Percentiles rank a stretch among this genome's conserved stretches.
Evolutionary conservation across 2,888 invertebrate genomes (phyloP).

Genomic region (Scotopteryx bipunctaria): DNA sequence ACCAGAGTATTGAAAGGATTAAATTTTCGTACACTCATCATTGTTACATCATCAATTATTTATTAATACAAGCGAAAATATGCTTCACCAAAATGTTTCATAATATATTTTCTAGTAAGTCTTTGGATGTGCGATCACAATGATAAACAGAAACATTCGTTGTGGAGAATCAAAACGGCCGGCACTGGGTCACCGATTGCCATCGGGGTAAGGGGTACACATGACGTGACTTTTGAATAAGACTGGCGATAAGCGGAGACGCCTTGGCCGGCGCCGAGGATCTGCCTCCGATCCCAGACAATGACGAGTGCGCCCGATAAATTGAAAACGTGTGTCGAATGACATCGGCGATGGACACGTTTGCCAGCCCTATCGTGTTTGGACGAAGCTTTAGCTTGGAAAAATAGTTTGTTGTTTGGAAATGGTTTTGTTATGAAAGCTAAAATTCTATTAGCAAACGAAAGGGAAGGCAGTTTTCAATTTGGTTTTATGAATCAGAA

Average conservation of each 20-base stretch:
- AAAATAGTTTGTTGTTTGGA: slow-evolving; percentile 35
- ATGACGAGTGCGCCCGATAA: slow-evolving; percentile 58
- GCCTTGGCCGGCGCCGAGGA: slow-evolving; percentile 53
- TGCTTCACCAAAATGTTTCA: no score
- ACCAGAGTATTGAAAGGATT: no score
- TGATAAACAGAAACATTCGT: neutral
- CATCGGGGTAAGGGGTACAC: slow-evolving; percentile 48
- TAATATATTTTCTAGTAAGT: no score
- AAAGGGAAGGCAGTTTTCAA: no score
- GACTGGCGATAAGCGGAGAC: slow-evolving; percentile 55
- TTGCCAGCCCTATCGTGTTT: slow-evolving; percentile 38
- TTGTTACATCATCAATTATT: no score
- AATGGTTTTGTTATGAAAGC: neutral
- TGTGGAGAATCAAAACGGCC: slow-evolving; percentile 19
- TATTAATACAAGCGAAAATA: no score
- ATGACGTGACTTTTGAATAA: slow-evolving; percentile 61
- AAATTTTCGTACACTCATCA: no score
- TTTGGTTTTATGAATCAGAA: no score
- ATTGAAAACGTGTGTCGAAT: slow-evolving; percentile 78
- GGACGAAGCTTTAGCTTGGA: slow-evolving; percentile 25
- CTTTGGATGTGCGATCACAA: no score
- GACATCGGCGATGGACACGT: slow-evolving; percentile 45
- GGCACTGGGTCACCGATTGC: slow-evolving; percentile 35
- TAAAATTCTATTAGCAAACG: no score
- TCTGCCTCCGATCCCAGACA: slow-evolving; percentile 46